Conservation (phyloP, 1,140 invertebrate genomes). For the Homarus americanus region DNA sequence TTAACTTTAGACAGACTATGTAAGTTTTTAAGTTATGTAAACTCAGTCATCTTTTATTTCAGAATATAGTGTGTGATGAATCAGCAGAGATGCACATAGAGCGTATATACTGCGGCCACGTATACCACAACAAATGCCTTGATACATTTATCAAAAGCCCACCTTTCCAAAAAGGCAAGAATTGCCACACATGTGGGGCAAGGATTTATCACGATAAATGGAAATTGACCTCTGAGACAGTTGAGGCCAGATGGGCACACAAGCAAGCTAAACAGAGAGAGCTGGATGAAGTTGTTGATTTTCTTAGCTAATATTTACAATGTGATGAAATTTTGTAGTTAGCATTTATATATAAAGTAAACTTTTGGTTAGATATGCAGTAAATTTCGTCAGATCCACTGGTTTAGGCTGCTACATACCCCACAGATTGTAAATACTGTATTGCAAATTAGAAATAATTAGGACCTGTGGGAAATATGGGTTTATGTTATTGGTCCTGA, state of each 20-base stretch:
- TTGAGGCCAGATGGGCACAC: slow-evolving; percentile 88
- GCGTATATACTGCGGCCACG: slow-evolving; percentile 87
- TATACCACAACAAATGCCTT: slow-evolving; percentile 87
- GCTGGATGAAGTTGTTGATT: slow-evolving; percentile 86
- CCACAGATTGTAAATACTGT: too few species aligned
- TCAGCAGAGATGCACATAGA: slow-evolving; percentile 83
- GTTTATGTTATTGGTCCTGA: too few species aligned
- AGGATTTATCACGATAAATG: slow-evolving; percentile 88
- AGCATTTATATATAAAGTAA: too few species aligned
- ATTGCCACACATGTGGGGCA: slow-evolving; percentile 82
- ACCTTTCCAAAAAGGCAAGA: slow-evolving; percentile 86
- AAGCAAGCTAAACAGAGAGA: slow-evolving; percentile 87
- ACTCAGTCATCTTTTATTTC: slow-evolving; percentile 74
- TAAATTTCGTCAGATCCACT: too few species aligned
- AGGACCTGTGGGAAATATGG: too few species aligned
- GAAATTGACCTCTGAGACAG: slow-evolving; percentile 84
- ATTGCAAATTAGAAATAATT: too few species aligned
- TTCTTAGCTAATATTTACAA: slow-evolving; percentile 76
- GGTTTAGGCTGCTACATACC: too few species aligned
- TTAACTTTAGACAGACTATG: too few species aligned
- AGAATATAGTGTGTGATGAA: slow-evolving; percentile 81
- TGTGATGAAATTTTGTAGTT: too few species aligned
- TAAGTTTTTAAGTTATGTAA: too few species aligned
- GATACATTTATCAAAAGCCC: slow-evolving; percentile 86
- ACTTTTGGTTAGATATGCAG: too few species aligned